A percentile compares a stretch with the other conserved stretches of the same genome.
phyloP scores from a whole-genome alignment of 2,888 invertebrate genomes.

The Notodonta dromedarius region DNA sequence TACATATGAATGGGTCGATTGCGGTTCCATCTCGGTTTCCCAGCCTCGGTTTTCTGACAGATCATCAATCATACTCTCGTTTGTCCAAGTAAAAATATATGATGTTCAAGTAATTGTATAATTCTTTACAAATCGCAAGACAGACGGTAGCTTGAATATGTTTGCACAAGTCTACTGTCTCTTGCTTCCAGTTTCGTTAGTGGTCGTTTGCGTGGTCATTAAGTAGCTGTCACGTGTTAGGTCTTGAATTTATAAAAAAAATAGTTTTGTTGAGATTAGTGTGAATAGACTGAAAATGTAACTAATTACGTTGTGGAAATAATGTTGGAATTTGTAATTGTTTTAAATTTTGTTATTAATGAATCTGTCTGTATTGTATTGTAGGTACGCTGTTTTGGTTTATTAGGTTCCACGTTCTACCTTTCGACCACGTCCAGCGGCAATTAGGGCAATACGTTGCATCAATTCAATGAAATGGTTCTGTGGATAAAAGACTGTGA shows the following conservation, averaged over 20 bases:
- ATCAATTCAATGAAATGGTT: too few relatives aligned
- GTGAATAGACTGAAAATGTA: background rate
- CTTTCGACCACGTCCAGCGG: too few relatives aligned
- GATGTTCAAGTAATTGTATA: constrained; percentile 48
- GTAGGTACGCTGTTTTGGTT: too few relatives aligned
- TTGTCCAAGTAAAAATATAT: constrained; percentile 63
- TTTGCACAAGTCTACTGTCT: constrained; percentile 11
- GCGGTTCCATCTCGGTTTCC: constrained; percentile 56
- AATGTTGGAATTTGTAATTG: background rate
- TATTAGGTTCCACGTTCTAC: too few relatives aligned
- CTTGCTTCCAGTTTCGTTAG: constrained; percentile 15
- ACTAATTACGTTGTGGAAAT: background rate
- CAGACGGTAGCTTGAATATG: constrained; percentile 10
- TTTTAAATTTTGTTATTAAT: too few relatives aligned
- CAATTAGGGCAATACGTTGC: too few relatives aligned
- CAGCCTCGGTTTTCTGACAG: constrained; percentile 35
- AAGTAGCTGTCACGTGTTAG: background rate
- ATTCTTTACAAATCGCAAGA: constrained; percentile 25
- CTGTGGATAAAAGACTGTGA: too few relatives aligned
- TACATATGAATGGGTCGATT: constrained; percentile 49
- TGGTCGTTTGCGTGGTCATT: constrained; percentile 17
- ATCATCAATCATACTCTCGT: constrained; percentile 74
- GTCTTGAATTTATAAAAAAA: background rate
- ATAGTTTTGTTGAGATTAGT: background rate
- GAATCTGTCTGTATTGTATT: too few relatives aligned